These are phyloP conservation scores for Panthera tigris DNA, from an alignment of 2,113 vertebrate species.

Conservation along the genomic window DNA sequence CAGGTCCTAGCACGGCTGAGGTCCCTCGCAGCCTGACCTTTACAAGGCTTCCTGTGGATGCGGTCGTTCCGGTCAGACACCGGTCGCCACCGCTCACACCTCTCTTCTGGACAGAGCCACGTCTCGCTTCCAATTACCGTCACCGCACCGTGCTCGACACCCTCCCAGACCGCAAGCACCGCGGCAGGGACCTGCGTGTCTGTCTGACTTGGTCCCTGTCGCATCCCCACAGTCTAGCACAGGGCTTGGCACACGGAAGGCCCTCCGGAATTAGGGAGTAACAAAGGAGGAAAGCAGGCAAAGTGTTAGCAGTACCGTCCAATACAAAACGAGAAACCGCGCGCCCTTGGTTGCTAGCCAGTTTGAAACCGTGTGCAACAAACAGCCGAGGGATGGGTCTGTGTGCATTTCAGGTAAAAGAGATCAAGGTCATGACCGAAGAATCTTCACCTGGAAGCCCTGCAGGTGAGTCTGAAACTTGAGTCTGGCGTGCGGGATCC, in stretches of 20 bases:
- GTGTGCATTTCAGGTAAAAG: not conserved
- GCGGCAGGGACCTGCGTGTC: not conserved
- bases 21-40: not conserved
- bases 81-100: not conserved
- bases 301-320: not conserved
- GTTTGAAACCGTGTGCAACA: not conserved
- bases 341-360: not conserved
- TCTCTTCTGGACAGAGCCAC: not conserved
- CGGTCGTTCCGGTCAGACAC: not conserved
- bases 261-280: not conserved
- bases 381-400: not conserved
- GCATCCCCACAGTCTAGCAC: not conserved
- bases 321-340: not conserved
- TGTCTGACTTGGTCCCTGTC: not conserved
- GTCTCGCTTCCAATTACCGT: not conserved
- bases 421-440: not conserved
- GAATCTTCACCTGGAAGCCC: constrained; percentile 74
- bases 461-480: constrained; percentile 13
- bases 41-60: not conserved
- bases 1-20: not conserved
- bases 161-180: not conserved
- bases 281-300: not conserved
- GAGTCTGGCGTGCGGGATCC: not conserved
- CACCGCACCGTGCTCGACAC: not conserved
- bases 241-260: not conserved